Evolutionary conservation across 2,113 vertebrate genomes (phyloP), one percentile per base, ranked within the genome.

Genomic region (Ciconia boyciana): DNA sequence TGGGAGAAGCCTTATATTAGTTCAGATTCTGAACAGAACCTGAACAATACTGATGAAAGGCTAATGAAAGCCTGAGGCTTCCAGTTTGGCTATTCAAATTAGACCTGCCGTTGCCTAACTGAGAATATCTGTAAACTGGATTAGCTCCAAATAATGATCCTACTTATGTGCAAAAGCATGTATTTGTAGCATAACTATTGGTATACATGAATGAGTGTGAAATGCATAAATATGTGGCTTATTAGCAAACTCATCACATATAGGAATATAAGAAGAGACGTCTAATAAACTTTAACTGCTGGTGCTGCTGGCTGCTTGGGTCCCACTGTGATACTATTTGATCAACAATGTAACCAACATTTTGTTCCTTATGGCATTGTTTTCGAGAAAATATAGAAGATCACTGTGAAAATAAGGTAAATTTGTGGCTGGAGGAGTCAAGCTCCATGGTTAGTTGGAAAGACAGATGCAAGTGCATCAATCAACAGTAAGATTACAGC

Each of bases 361-460:
- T 81, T 77, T 83, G 8, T 19, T 74, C 64, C 72, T 81, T 14
- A 6, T 4, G 39, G 57, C 29, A 16, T 9, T 57, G 14, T 34
- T 81, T 49, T 20, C 28, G 11, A 70, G 60, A 51, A 49, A 66
- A 87, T 54, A 26, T 9, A 61, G 58, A 52, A 52, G 89, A 70
- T 7, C 15, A 34, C 6, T 3, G n/a, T 39, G 51, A 66, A 91
- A 94, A 77, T 11, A 64, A 43, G 49, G 49, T n/a, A 48, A 83
- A 84, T 62, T 34, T 66, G 87, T 62, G 54, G 25, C 39, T 41
- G 41, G 5, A 87, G 58, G 57, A 65, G 39, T 36, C 44, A 76
- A 69, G 36, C 68, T 83, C 13, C 0, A 0, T 7, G 28, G 68
- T 39, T 48, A 69, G 15, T 0, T 66, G 57, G 22, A 75, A 51